Percentiles rank a stretch among this genome's conserved stretches.
Conservation (phyloP, 2,797 vertebrate genomes). For the Enteromius argenteus region DNA sequence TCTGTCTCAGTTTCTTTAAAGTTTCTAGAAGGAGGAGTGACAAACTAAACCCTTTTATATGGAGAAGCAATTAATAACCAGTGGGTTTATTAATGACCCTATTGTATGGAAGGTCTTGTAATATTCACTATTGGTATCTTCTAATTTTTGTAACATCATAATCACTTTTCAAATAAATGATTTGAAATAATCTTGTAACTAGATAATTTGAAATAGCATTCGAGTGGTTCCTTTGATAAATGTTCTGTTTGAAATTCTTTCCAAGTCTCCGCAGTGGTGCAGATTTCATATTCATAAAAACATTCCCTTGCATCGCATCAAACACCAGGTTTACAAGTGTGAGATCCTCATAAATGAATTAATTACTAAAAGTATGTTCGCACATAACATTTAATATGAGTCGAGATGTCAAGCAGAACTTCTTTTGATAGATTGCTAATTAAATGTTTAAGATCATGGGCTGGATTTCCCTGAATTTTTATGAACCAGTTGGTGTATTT, state of each 20-base stretch:
- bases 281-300: constrained; percentile 25
- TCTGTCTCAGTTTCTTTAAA: neutral
- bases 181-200: constrained; percentile 8
- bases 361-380: neutral
- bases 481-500: neutral
- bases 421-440: neutral
- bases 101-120: neutral
- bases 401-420: neutral
- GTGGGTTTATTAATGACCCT: constrained; percentile 6
- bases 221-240: constrained; percentile 30
- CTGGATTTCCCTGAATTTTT: neutral
- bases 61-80: constrained; percentile 8
- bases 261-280: neutral
- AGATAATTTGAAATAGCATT: constrained; percentile 6
- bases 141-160: constrained; percentile 3
- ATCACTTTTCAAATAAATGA: neutral
- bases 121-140: constrained; percentile 18
- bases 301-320: neutral
- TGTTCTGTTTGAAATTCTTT: neutral
- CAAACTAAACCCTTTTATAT: constrained; percentile 13
- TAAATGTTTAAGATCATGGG: neutral
- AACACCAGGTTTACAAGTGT: constrained; percentile 16
- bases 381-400: neutral
- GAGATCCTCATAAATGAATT: constrained; percentile 4
- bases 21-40: neutral